Base-by-base conservation (phyloP, 2,113 vertebrate genomes). In the Lonchura striata region DNA sequence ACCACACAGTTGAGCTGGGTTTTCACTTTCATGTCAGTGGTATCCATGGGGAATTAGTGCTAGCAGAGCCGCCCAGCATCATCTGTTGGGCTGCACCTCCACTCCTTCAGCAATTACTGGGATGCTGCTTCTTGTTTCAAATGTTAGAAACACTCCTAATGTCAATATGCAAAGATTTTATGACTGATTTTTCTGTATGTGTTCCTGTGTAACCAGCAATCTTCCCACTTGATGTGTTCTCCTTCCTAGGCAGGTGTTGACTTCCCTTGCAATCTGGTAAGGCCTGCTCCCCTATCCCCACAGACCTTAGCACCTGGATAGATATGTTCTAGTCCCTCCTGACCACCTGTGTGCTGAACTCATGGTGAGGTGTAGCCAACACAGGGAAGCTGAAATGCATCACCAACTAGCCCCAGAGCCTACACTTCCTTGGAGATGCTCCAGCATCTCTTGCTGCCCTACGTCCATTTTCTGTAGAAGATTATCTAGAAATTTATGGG, bases 361-460 rank as follows among this genome's bases (percentile, higher is more conserved):
- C 52, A 47, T 42, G 28, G 37, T 1, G 8, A 66, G 20, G 20
- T 75, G 8, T 63, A n/a, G 81, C 42, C 70, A 86, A 39, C 39
- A 63, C 27, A 54, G 12, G 35, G 35, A 79, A 90, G 27, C 44
- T 13, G 15, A 92, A 57, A 85, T 27, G 25, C 31, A 82, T 16
- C 35, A 88, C 30, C 70, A 92, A 23, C 28, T 70, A 75, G 13
- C 9, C 28, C 30, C 39, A 84, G 30, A n/a, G 10, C 10, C 41
- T 30, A 14, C 0, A 1, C 16, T 80, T 75, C 37, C 50, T 22
- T 68, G 49, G 56, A 82, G 25, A 70, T 11, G 18, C 35, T 59
- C 39, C 3, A 2, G 21, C 15, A 41, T 18, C 41, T 47, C 27
- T 72, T 0, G 0, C 19, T 90, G 25, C 18, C 53, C 33, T 56